Base-by-base conservation (phyloP, 2,888 invertebrate genomes). In the Eupithecia pulchellata region DNA sequence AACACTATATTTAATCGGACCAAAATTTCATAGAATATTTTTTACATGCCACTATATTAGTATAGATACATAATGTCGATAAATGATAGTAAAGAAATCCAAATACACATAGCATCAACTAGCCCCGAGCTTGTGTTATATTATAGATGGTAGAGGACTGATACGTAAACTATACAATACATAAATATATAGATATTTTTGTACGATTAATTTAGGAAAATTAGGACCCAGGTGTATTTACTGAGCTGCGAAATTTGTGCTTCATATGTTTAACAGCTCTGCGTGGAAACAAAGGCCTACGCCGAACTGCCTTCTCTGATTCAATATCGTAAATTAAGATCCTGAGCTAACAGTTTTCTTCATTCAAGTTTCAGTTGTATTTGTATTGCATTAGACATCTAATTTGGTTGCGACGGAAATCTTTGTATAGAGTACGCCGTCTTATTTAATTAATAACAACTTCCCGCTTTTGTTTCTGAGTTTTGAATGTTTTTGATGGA, bases 261-360 rank as follows among this genome's bases (percentile, higher is more conserved):
- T 73, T 68, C 68, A 71, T n/a, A n/a, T 69, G 66, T 73, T 73
- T 73, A 75, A 77, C 72, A 75, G 70, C 73, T 69, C 11, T 69
- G 65, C 74, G 73, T 73, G 72, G 71, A 64, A 70, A 77, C 79
- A 79, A 74, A 77, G 75, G 66, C 73, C 68, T 34, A 25, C 20
- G 34, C 34, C 60, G 11, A 70, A 72, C 73, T 74, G 66, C 65
- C 58, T 75, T 73, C 76, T 77, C 76, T 78, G 77, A 77, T 78
- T 78, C 77, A 75, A 75, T 73, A 75, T 76, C 77, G 75, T 77
- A 75, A 77, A 79, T 77, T 77, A 79, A 74, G 76, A 72, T 68
- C 74, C 68, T 66, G 29, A 70, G 36, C 62, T 66, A 39, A 39
- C 17, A 60, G 29, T 60, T 58, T 9, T 20, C 30, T 17, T 13